Percentiles rank a stretch among this genome's conserved stretches.
phyloP scores from a whole-genome alignment of 2,797 vertebrate genomes.

The Acrossocheilus wenchowensis region DNA sequence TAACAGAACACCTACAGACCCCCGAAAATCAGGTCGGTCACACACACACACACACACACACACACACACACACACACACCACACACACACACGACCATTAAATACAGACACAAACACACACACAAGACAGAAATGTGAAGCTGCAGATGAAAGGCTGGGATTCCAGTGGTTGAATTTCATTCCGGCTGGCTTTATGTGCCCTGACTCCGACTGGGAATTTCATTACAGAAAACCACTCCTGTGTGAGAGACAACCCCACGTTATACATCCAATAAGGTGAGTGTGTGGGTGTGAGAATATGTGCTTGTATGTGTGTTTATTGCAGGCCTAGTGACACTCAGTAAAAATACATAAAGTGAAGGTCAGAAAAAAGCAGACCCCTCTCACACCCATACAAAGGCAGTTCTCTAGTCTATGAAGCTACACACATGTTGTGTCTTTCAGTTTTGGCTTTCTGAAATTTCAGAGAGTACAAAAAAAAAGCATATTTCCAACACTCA shows the following conservation, averaged over 20 bases:
- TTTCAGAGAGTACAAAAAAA: neutral
- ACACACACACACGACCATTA: slow-evolving; percentile 28
- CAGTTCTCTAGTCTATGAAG: neutral
- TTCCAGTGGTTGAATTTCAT: slow-evolving; percentile 60
- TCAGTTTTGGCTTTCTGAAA: slow-evolving; percentile 7
- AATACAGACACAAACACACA: slow-evolving; percentile 33
- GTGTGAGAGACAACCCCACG: slow-evolving; percentile 58
- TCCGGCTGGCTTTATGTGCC: slow-evolving; percentile 56
- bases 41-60: slow-evolving; percentile 13
- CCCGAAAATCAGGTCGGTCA: slow-evolving; percentile 48
- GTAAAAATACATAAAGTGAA: slow-evolving; percentile 52
- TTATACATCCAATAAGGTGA: slow-evolving; percentile 55
- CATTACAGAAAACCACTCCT: slow-evolving; percentile 59
- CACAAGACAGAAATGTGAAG: slow-evolving; percentile 46
- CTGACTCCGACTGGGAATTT: slow-evolving; percentile 59
- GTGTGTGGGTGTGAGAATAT: slow-evolving; percentile 37
- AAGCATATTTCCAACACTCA: neutral
- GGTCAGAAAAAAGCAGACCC: slow-evolving; percentile 47
- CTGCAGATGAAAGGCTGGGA: slow-evolving; percentile 58
- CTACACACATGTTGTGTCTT: neutral
- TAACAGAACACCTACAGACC: slow-evolving; percentile 49
- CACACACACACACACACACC: slow-evolving; percentile 31
- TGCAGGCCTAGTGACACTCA: slow-evolving; percentile 23
- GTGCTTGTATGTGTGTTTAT: slow-evolving; percentile 35
- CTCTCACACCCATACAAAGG: neutral